Conservation (phyloP, 2,888 invertebrate genomes). For the Philaethria dido region DNA sequence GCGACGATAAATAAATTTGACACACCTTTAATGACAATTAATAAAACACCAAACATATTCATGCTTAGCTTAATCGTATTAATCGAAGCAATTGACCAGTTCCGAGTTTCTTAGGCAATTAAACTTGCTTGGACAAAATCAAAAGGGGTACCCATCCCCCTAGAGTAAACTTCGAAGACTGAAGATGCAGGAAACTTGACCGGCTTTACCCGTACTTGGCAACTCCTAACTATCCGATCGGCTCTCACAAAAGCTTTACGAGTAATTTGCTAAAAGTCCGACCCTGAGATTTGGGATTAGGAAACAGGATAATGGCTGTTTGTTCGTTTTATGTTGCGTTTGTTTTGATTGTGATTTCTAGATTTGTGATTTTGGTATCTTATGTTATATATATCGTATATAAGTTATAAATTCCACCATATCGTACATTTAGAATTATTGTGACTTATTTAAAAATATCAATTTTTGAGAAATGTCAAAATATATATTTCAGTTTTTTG, state of each 20-base stretch:
- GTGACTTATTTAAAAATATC: too few species aligned
- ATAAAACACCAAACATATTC: constrained; percentile 32
- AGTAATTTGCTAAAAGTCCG: constrained; percentile 71
- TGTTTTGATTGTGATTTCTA: constrained; percentile 12
- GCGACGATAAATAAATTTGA: too few species aligned
- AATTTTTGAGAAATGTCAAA: too few species aligned
- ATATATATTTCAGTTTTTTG: too few species aligned
- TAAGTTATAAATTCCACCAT: too few species aligned
- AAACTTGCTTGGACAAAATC: constrained; percentile 67
- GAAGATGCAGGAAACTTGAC: constrained; percentile 55
- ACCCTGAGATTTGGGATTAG: constrained; percentile 47
- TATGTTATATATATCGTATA: background rate
- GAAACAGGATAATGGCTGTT: constrained; percentile 40
- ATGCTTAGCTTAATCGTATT: constrained; percentile 56
- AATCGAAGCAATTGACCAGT: constrained; percentile 68
- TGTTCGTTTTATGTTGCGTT: constrained; percentile 17
- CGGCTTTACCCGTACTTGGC: constrained; percentile 57
- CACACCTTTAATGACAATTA: constrained; percentile 2
- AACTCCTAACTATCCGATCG: constrained; percentile 63
- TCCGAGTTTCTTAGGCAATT: constrained; percentile 65
- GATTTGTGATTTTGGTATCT: background rate
- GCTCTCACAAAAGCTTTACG: constrained; percentile 67
- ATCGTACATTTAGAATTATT: too few species aligned
- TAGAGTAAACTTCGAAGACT: constrained; percentile 44
- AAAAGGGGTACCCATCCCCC: constrained; percentile 44